Conservation (phyloP, 1,140 invertebrate genomes). For the Potamilus streckersoni region DNA sequence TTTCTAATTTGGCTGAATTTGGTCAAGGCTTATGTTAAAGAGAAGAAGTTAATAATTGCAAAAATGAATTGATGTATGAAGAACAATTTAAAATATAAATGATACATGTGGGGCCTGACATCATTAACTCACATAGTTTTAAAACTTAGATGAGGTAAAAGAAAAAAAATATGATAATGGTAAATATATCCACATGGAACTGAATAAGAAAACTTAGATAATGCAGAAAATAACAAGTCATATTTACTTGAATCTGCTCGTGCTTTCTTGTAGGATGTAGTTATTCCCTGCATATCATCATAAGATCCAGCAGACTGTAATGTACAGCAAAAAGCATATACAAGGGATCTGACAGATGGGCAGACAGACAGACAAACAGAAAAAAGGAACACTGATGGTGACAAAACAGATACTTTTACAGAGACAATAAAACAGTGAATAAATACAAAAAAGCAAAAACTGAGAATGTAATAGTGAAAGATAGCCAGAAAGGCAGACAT, state of each 20-base stretch:
- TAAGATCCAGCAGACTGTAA: conserved; percentile 58
- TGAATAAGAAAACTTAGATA: background rate
- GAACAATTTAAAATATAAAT: too few species aligned
- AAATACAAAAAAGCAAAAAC: too few species aligned
- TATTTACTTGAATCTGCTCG: conserved; percentile 54
- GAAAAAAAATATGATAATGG: background rate
- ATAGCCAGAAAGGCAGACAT: too few species aligned
- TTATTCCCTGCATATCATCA: conserved; percentile 60
- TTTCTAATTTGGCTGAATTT: too few species aligned
- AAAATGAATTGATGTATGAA: too few species aligned
- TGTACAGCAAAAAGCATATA: background rate
- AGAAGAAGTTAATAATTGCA: too few species aligned
- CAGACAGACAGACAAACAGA: too few species aligned
- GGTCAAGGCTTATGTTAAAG: too few species aligned
- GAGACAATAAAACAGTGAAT: too few species aligned
- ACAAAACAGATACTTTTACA: too few species aligned
- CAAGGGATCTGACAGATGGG: background rate
- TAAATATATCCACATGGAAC: background rate
- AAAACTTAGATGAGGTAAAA: background rate
- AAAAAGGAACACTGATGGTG: too few species aligned
- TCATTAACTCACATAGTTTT: background rate
- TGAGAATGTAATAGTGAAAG: too few species aligned
- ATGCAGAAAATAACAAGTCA: background rate
- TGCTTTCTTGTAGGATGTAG: conserved; percentile 51
- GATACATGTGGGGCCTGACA: background rate